phyloP scores from a whole-genome alignment of 2,113 vertebrate species.

The Alethe diademata region DNA sequence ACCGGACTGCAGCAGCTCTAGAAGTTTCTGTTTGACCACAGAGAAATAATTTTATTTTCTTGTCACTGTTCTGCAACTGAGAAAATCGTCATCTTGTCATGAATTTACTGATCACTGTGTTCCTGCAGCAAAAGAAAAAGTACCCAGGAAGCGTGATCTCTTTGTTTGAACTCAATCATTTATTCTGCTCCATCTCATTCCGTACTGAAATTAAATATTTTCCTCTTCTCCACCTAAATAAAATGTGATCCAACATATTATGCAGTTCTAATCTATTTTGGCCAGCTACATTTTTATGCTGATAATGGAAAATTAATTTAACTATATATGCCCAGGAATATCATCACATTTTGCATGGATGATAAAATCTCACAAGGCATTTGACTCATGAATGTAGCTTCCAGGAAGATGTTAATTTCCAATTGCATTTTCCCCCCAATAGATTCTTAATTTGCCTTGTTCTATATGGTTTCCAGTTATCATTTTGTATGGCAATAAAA shows the following conservation, averaged over 20 bases:
- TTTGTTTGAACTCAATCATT: conserved; percentile 39
- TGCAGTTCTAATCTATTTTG: conserved; percentile 36
- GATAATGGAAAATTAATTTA: conserved; percentile 62
- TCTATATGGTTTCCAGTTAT: conserved; percentile 60
- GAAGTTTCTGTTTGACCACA: neutral
- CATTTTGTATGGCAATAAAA: conserved; percentile 58
- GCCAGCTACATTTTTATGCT: conserved; percentile 26
- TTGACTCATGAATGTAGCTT: conserved; percentile 17
- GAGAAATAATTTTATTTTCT: neutral
- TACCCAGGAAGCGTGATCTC: neutral
- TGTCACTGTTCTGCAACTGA: neutral
- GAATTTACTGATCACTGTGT: neutral
- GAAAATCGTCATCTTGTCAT: neutral
- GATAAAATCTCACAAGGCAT: conserved; percentile 42
- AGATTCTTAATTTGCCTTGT: conserved; percentile 70
- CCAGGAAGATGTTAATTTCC: conserved; percentile 42
- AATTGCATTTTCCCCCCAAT: conserved; percentile 28
- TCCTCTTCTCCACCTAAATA: conserved; percentile 32
- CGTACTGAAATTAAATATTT: conserved; percentile 42
- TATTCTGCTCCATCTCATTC: conserved; percentile 5
- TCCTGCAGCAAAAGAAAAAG: neutral
- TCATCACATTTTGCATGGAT: neutral
- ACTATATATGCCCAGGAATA: conserved; percentile 16
- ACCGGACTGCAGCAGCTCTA: neutral
- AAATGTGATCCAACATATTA: conserved; percentile 23